These are phyloP conservation scores for Perodicticus potto DNA, from an alignment of 2,797 vertebrate species.

Conservation along the genomic window DNA sequence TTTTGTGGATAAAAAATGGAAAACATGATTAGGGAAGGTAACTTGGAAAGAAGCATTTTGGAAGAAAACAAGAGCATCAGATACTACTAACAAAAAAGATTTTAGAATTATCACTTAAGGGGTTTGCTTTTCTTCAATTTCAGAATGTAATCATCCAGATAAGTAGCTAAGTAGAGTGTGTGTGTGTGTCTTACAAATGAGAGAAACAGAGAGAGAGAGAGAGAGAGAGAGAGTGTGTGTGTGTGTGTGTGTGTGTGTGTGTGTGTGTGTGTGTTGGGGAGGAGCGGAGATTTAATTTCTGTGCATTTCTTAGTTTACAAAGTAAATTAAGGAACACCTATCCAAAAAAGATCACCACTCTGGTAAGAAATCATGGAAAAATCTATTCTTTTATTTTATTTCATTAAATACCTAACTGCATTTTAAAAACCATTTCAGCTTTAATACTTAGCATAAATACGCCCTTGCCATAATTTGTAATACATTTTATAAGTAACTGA, in stretches of 20 bases:
- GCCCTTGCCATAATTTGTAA: constrained; percentile 67
- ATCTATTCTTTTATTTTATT: constrained; percentile 37
- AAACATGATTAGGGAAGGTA: constrained; percentile 17
- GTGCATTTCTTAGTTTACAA: constrained; percentile 52
- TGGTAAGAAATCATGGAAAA: constrained; percentile 56
- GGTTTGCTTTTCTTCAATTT: constrained; percentile 51
- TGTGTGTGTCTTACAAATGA: neutral
- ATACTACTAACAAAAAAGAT: constrained; percentile 15
- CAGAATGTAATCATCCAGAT: constrained; percentile 40
- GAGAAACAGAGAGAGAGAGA: neutral
- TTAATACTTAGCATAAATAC: constrained; percentile 61
- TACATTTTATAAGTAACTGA: constrained; percentile 67
- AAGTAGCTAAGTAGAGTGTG: neutral
- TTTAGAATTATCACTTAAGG: constrained; percentile 47
- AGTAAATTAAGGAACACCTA: constrained; percentile 66
- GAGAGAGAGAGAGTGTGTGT: neutral
- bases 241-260: neutral
- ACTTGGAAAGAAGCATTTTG: constrained; percentile 53
- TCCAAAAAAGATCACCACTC: constrained; percentile 55
- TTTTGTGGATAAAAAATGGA: neutral
- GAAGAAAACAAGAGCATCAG: constrained; percentile 53
- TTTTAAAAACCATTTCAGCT: constrained; percentile 58
- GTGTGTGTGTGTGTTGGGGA: no score
- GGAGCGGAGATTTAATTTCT: constrained; percentile 4
- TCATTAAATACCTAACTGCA: constrained; percentile 53